Evolutionary conservation across 2,113 vertebrate species (phyloP).

Genomic region (Oophaga pumilio): DNA sequence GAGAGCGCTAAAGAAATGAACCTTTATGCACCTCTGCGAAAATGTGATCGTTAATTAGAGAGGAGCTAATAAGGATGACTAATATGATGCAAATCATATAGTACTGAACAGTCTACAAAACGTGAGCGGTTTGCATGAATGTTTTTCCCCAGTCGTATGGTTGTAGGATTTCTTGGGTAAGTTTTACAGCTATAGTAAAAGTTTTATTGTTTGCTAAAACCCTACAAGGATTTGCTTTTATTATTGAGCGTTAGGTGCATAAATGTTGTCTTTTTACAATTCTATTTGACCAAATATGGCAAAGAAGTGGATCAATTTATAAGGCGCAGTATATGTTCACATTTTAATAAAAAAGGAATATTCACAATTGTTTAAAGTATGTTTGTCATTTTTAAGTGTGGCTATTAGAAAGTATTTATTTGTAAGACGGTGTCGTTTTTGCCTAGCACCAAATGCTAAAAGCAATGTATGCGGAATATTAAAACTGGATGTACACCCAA

Average conservation of each 20-base stretch:
- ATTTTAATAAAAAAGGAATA: neutral
- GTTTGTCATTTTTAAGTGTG: neutral
- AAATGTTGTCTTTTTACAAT: slow-evolving; percentile 17
- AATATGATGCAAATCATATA: slow-evolving; percentile 49
- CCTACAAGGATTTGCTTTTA: slow-evolving; percentile 21
- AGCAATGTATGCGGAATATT: neutral
- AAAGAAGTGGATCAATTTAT: slow-evolving; percentile 1
- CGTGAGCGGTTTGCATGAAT: slow-evolving; percentile 6
- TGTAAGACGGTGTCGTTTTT: neutral
- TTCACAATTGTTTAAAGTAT: neutral
- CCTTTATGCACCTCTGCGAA: slow-evolving; percentile 44
- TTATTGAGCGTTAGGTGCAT: slow-evolving; percentile 12
- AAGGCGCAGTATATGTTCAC: neutral
- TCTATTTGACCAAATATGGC: neutral
- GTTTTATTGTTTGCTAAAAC: slow-evolving; percentile 31
- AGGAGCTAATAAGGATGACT: slow-evolving; percentile 44
- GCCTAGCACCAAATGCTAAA: neutral
- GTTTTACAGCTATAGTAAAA: slow-evolving; percentile 39
- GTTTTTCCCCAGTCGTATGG: neutral
- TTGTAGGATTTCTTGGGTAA: neutral
- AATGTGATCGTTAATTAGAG: slow-evolving; percentile 48
- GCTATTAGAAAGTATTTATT: slow-evolving; percentile 12
- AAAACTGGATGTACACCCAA: neutral
- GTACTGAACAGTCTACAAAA: slow-evolving; percentile 32
- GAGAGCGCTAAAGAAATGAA: slow-evolving; percentile 51